Base-by-base conservation (phyloP, 2,113 vertebrate genomes). In the Carassius gibelio region DNA sequence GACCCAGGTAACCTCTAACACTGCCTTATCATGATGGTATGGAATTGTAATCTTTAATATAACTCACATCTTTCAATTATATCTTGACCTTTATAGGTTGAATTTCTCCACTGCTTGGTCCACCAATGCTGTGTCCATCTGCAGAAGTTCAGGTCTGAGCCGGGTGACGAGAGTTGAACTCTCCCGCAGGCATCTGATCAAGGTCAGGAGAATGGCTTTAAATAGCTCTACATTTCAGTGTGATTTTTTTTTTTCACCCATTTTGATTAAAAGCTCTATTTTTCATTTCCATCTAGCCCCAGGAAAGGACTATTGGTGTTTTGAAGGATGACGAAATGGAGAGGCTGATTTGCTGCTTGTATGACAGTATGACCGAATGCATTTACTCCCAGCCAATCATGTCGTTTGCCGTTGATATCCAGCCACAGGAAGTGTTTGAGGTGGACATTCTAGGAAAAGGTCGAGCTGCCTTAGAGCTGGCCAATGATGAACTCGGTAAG, bases 71-170 rank as follows among this genome's bases (percentile, higher is more conserved):
- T 45, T 55, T 59, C 64, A 66, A 42, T 9, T 69, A 45, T 0
- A 1, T 61, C 34, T 71, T 87, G 52, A 52, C 42, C 42, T 13
- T 50, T 81, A 26, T 85, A 98, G 97, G 91, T 80, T 98, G 91
- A 98, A 97, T 89, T 97, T 98, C 91, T 98, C 96, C 36, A 97
- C 96, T 0, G 95, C 96, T 0, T 94, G 93, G 88, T 98, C 96
- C 50, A 98, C 96, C 26, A 98, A 97, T 76, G 92, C 96, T 0
- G 96, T 97, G 82, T 97, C 97, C 19, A 96, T 98, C 87, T 98
- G 96, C 80, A 92, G 85, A 64, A 96, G 95, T 0, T 92, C 91
- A 2, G 96, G 97, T 0, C 92, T 98, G 75, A 55, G 30, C 6
- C 74, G 84, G 6, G 94, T 97, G 84, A 93, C 93, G 9, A 93